These are phyloP conservation scores for Agrochola lychnidis DNA, from an alignment of 2,888 invertebrate species.

Conservation along the genomic window DNA sequence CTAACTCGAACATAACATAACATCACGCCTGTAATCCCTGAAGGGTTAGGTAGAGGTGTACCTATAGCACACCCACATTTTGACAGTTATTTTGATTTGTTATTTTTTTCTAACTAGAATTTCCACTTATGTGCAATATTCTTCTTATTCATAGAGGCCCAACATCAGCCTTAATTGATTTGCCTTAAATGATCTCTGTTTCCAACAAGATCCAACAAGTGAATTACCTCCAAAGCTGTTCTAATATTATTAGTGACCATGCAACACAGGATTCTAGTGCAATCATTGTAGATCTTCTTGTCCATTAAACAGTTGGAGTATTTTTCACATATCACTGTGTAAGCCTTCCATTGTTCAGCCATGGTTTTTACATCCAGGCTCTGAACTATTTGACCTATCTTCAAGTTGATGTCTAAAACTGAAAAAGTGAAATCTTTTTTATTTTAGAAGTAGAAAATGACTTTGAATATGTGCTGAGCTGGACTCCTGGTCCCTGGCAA, in stretches of 20 bases:
- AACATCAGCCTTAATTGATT: not conserved
- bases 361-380: conserved; percentile 89
- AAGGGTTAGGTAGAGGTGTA: too few species aligned
- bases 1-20: not conserved
- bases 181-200: not conserved
- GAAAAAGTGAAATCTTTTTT: conserved; percentile 45
- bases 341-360: conserved; percentile 90
- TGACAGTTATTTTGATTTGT: too few species aligned
- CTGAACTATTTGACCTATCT: conserved; percentile 86
- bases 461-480: not conserved
- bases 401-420: conserved; percentile 87
- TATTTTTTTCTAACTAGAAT: too few species aligned
- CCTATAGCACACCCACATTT: too few species aligned
- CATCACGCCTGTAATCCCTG: too few species aligned
- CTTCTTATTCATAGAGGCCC: too few species aligned
- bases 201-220: not conserved
- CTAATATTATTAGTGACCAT: conserved; percentile 77
- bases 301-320: conserved; percentile 79
- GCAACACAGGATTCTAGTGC: conserved; percentile 74
- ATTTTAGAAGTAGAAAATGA: too few species aligned
- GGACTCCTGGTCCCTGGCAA: not conserved
- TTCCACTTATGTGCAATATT: too few species aligned
- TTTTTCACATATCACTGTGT: conserved; percentile 85
- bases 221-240: conserved; percentile 77
- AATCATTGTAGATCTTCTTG: conserved; percentile 75